phyloP scores from a whole-genome alignment of 2,797 vertebrate species.

The Denticeps clupeoides region DNA sequence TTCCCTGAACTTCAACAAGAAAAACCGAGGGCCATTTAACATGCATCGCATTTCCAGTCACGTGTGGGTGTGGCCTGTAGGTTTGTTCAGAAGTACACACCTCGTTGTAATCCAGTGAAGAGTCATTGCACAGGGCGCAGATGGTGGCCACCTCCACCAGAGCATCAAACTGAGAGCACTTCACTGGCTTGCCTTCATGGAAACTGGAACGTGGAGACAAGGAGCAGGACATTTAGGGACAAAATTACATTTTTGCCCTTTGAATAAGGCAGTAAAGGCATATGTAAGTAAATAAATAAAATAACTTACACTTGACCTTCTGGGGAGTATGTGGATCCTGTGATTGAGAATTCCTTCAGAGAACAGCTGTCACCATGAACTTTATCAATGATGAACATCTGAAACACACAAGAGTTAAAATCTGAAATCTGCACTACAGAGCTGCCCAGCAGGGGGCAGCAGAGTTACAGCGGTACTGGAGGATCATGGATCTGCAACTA shows the following conservation, averaged over 20 bases:
- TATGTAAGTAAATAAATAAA: background rate
- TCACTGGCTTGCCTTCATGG: conserved; percentile 65
- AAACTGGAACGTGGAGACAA: conserved; percentile 40
- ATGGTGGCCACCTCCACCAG: conserved; percentile 86
- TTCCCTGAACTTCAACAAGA: background rate
- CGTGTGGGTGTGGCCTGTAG: too few species aligned
- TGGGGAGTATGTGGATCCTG: conserved; percentile 91
- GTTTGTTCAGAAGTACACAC: conserved; percentile 46
- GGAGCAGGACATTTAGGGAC: background rate
- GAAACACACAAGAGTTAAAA: conserved; percentile 15
- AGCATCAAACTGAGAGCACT: conserved; percentile 75
- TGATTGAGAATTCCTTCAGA: conserved; percentile 85
- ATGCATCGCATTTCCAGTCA: too few species aligned
- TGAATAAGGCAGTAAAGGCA: too few species aligned
- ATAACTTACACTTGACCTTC: conserved; percentile 88
- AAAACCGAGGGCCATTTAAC: background rate
- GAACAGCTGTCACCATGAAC: conserved; percentile 73
- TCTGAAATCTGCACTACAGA: conserved; percentile 9
- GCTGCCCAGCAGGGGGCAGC: conserved; percentile 21
- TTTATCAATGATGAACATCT: conserved; percentile 90
- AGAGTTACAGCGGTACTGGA: background rate
- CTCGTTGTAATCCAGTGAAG: conserved; percentile 89
- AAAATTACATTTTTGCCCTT: too few species aligned
- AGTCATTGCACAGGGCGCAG: conserved; percentile 91
- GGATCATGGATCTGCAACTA: too few species aligned